phyloP scores from a whole-genome alignment of 2,113 vertebrate genomes.

The Myrmecobius fasciatus region DNA sequence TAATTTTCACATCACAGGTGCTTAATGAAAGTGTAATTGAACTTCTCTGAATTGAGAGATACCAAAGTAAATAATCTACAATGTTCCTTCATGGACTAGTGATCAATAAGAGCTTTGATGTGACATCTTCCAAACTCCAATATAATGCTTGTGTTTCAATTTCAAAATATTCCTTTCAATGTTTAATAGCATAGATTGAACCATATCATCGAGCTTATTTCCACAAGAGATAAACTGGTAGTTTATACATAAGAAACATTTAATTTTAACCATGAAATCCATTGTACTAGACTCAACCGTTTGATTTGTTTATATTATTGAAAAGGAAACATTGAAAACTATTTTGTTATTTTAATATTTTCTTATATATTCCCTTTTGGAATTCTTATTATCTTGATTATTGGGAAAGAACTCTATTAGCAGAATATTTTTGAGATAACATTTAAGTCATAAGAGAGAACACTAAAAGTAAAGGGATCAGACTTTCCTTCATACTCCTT shows the following conservation, averaged over 20 bases:
- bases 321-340: neutral
- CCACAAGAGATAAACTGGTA: neutral
- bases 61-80: neutral
- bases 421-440: neutral
- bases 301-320: slow-evolving; percentile 12
- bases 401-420: neutral
- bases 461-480: neutral
- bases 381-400: neutral
- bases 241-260: slow-evolving; percentile 25
- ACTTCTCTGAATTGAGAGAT: neutral
- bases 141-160: neutral
- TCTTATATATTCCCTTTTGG: neutral
- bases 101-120: slow-evolving; percentile 4
- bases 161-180: slow-evolving; percentile 38
- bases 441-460: neutral
- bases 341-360: slow-evolving; percentile 17
- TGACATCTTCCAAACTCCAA: neutral
- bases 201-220: neutral
- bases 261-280: slow-evolving; percentile 16
- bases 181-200: neutral
- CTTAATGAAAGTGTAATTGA: neutral
- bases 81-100: neutral
- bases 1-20: neutral
- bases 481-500: neutral
- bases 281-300: slow-evolving; percentile 15